Evolutionary conservation across 1,140 invertebrate species (phyloP).

Genomic region (Radopholus similis): DNA sequence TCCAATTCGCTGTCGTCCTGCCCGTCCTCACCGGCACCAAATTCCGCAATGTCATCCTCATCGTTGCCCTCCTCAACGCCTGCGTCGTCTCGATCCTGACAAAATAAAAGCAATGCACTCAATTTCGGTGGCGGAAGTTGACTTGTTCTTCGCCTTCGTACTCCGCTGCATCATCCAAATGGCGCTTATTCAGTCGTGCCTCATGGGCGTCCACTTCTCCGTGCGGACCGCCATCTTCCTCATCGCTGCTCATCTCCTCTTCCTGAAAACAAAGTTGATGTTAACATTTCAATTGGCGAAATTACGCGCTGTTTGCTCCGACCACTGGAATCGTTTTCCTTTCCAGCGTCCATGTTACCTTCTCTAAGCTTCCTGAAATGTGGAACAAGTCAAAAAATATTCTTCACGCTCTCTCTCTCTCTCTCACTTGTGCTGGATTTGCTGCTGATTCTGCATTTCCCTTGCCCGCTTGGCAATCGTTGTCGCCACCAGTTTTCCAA

Average conservation of each 20-base stretch:
- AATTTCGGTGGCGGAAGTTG: not conserved
- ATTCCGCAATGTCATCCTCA: too few species aligned
- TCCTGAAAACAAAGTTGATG: too few species aligned
- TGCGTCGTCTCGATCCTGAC: slow-evolving; percentile 57
- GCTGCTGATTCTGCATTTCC: slow-evolving; percentile 26
- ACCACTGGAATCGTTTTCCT: too few species aligned
- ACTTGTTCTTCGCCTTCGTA: slow-evolving; percentile 64
- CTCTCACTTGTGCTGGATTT: slow-evolving; percentile 32
- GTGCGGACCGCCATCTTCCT: slow-evolving; percentile 48
- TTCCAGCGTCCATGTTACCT: slow-evolving; percentile 17
- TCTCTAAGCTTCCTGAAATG: slow-evolving; percentile 32
- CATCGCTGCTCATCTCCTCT: slow-evolving; percentile 57
- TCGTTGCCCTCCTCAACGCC: slow-evolving; percentile 18
- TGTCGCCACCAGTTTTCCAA: slow-evolving; percentile 9
- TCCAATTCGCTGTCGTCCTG: slow-evolving; percentile 69
- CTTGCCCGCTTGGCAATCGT: slow-evolving; percentile 19
- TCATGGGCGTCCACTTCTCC: slow-evolving; percentile 57
- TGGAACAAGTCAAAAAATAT: too few species aligned
- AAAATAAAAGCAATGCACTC: not conserved
- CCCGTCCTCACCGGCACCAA: slow-evolving; percentile 55
- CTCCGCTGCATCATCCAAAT: slow-evolving; percentile 66
- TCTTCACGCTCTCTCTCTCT: too few species aligned
- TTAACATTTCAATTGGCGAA: too few species aligned
- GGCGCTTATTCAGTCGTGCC: slow-evolving; percentile 45
- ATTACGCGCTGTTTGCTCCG: too few species aligned